Evolutionary conservation across 2,888 invertebrate species (phyloP).

Genomic region (Cheilosia urbana): DNA sequence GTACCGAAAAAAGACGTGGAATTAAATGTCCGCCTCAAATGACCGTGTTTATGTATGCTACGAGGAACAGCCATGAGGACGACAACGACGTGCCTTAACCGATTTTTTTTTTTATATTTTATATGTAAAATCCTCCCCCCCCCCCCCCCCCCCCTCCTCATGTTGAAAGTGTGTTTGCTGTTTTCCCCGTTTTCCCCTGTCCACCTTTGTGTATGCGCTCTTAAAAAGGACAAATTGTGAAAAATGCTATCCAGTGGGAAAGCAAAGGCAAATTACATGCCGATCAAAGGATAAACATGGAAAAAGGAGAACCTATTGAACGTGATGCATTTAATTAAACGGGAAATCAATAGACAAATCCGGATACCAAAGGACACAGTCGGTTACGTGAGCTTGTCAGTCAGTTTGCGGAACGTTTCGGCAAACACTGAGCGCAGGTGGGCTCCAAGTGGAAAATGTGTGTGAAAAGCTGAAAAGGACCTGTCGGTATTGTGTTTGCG

Average conservation of each 20-base stretch:
- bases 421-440: background rate
- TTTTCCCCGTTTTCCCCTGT: conserved; percentile 2
- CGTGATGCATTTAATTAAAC: conserved; percentile 64
- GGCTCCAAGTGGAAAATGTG: too few species aligned
- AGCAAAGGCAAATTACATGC: conserved; percentile 35
- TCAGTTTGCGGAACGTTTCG: conserved; percentile 28
- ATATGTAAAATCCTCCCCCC: background rate
- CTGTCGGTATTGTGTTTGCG: too few species aligned
- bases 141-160: background rate
- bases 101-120: background rate
- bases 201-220: conserved; percentile 17
- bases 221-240: conserved; percentile 42
- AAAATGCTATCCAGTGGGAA: conserved; percentile 44
- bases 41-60: conserved; percentile 42
- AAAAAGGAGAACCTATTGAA: conserved; percentile 36
- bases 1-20: conserved; percentile 29
- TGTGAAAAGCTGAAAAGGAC: too few species aligned
- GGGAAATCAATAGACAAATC: conserved; percentile 46
- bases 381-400: conserved; percentile 36
- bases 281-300: conserved; percentile 49
- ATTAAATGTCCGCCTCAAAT: conserved; percentile 49
- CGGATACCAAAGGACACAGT: conserved; percentile 23
- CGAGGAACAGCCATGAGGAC: conserved; percentile 16
- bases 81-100: conserved; percentile 14
- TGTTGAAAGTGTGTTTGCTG: conserved; percentile 44